Evolutionary conservation across 1,140 invertebrate genomes (phyloP), one percentile per base, ranked within the genome.

Genomic region (Homalodisca vitripennis): DNA sequence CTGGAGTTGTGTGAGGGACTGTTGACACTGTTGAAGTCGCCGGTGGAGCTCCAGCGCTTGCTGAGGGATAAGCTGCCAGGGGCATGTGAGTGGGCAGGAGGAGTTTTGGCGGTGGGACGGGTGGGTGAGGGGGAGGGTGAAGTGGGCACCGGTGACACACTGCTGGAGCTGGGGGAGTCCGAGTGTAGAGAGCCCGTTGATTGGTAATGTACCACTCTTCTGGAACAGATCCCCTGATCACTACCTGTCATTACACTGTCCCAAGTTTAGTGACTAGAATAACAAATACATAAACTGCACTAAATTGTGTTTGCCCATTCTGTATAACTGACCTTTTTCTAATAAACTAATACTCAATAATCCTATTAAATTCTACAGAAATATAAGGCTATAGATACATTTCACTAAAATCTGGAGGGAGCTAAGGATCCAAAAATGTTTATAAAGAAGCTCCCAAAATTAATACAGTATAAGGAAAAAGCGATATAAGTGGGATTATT

Each of bases 1-100:
- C 87, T 88, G 71, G 83, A 83, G 10, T 75, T 76, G 29, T 71
- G 71, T 75, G 81, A 81, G 48, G 55, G 67, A 62, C 34, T 48
- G 27, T 26, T 62, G 24, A 57, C 60, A 63, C 41, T 80, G 80
- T 81, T 75, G 75, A 93, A 93, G 80, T 93, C 91, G 46, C 90
- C 90, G 0, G 91, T 93, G 2, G 90, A 92, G 73, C 85, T 92
- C 92, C 92, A 94, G 68, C 91, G 81, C 83, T 93, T 94, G 88
- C 87, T 70, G 85, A 86, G 70, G 86, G 82, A 62, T 88, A 88
- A 13, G 88, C 89, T 70, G 86, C 69, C 89, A 84, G 90, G 91
- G 27, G 92, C 0, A 91, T 12, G 48, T 3, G 55, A 27, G 92
- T 64, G 82, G 70, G 70, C 48, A 70, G 67, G 66, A 72, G 67